Conservation (phyloP, 2,113 vertebrate species). For the Puntigrus tetrazona region DNA sequence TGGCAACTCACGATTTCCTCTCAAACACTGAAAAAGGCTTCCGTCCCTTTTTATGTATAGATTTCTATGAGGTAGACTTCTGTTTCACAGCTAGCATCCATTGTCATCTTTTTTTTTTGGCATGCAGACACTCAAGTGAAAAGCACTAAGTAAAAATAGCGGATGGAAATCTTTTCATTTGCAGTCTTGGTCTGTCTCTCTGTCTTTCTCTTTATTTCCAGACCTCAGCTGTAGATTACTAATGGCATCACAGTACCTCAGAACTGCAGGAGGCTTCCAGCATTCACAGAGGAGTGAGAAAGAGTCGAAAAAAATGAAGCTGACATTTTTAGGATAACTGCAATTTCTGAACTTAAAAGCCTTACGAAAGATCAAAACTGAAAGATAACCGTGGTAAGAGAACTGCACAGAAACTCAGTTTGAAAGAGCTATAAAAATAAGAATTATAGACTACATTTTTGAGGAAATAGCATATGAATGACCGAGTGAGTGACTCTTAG, state of each 20-base stretch:
- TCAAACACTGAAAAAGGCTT: not conserved
- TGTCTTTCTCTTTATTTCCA: conserved; percentile 13
- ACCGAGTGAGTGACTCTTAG: not conserved
- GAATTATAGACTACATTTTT: not conserved
- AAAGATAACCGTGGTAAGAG: not conserved
- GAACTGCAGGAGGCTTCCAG: conserved; percentile 29
- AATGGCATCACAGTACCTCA: conserved; percentile 22
- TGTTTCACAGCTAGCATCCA: not conserved
- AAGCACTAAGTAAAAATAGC: not conserved
- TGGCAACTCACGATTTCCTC: not conserved
- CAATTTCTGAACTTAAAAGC: conserved; percentile 12
- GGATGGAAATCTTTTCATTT: not conserved
- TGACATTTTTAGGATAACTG: not conserved
- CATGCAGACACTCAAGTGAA: not conserved
- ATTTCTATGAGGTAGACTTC: not conserved
- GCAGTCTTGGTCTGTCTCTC: not conserved
- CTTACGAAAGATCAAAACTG: conserved; percentile 2
- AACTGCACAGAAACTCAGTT: not conserved
- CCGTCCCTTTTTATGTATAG: not conserved
- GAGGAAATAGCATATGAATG: not conserved
- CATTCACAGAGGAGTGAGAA: conserved; percentile 10
- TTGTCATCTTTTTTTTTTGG: not conserved
- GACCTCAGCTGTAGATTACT: conserved; percentile 30
- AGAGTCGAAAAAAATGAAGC: not conserved
- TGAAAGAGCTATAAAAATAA: conserved; percentile 1